Percentiles rank a stretch among this genome's conserved stretches.
These are phyloP conservation scores for Ephialtes manifestator DNA, from an alignment of 2,888 invertebrate genomes.

Conservation along the genomic window DNA sequence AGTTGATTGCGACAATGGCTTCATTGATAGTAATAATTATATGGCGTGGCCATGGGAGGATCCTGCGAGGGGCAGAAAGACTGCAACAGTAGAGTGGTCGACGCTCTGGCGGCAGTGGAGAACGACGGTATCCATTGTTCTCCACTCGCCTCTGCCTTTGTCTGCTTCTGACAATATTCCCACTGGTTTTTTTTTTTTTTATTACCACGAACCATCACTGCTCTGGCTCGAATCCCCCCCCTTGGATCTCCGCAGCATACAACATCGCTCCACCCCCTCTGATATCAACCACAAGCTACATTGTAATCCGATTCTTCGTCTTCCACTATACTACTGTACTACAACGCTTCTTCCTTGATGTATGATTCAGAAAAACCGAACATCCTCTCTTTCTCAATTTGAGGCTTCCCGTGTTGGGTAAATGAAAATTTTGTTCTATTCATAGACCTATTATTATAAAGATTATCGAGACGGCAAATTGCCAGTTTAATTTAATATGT, in stretches of 20 bases:
- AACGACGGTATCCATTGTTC: slow-evolving; percentile 69
- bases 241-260: slow-evolving; percentile 26
- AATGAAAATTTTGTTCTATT: background rate
- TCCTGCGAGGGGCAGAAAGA: slow-evolving; percentile 34
- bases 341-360: slow-evolving; percentile 25
- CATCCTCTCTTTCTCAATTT: slow-evolving; percentile 4
- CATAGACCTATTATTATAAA: background rate
- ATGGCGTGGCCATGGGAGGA: slow-evolving; percentile 58
- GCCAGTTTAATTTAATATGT: background rate
- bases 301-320: background rate
- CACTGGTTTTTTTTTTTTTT: slow-evolving; percentile 68
- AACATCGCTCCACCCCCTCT: slow-evolving; percentile 67
- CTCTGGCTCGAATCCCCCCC: slow-evolving; percentile 40
- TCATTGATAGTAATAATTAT: slow-evolving; percentile 72
- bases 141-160: slow-evolving; percentile 71
- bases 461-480: background rate
- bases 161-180: slow-evolving; percentile 72
- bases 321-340: background rate
- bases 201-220: slow-evolving; percentile 50
- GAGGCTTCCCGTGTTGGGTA: background rate
- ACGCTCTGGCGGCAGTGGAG: slow-evolving; percentile 41
- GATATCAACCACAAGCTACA: slow-evolving; percentile 58
- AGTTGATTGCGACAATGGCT: slow-evolving; percentile 70
- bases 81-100: slow-evolving; percentile 55
- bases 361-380: slow-evolving; percentile 2